Conservation (phyloP, 2,113 vertebrate genomes). For the Lynx canadensis region DNA sequence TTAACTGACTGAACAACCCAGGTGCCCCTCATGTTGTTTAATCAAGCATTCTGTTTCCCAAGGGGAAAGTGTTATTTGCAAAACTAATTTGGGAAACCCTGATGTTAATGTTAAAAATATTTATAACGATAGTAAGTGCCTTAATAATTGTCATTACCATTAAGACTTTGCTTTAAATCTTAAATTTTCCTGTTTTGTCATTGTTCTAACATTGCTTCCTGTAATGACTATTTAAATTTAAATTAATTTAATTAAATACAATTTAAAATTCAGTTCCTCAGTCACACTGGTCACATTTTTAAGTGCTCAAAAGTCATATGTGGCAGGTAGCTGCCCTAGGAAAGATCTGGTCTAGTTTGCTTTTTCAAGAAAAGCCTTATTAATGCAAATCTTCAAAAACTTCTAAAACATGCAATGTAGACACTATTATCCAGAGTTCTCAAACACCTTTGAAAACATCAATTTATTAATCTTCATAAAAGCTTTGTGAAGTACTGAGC, state of each 20-base stretch:
- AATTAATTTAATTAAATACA: neutral
- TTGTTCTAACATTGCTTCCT: neutral
- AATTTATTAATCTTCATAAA: slow-evolving; percentile 63
- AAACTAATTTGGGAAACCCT: neutral
- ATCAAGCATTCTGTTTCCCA: neutral
- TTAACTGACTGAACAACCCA: too few species aligned
- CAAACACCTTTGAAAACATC: neutral
- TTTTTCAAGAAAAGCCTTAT: neutral
- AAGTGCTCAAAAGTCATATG: neutral
- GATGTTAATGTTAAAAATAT: neutral
- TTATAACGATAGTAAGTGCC: neutral
- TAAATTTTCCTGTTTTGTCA: neutral
- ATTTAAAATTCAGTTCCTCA: neutral
- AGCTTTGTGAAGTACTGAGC: neutral
- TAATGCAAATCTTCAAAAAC: neutral
- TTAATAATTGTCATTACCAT: neutral
- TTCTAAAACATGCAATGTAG: neutral
- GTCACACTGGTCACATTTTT: neutral
- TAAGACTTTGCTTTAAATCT: neutral
- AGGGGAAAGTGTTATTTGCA: neutral
- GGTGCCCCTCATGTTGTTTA: neutral
- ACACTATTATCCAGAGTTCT: neutral
- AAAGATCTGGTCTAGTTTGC: neutral
- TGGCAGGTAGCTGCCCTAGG: neutral
- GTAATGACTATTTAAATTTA: neutral